Evolutionary conservation across 1,140 invertebrate genomes (phyloP).

Genomic region (Elymnias hypermnestra): DNA sequence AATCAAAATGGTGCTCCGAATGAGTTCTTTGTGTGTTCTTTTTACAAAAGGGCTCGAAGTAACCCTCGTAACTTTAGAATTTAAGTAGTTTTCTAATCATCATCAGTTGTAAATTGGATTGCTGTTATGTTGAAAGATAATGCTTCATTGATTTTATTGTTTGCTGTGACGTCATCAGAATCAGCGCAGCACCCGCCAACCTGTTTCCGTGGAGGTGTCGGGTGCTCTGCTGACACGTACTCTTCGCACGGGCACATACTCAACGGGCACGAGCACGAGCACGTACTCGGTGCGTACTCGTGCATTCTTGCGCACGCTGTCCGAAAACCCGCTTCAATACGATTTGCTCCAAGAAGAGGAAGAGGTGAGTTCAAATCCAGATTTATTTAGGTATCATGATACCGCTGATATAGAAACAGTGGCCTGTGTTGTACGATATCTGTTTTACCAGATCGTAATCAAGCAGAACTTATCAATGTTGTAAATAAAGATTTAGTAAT

Average conservation of each 20-base stretch:
- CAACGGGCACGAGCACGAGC: too few relatives aligned
- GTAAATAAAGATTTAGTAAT: background rate
- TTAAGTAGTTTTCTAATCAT: too few relatives aligned
- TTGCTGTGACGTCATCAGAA: background rate
- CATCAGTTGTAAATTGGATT: too few relatives aligned
- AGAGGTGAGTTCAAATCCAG: background rate
- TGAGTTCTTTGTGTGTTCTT: too few relatives aligned
- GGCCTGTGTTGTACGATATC: background rate
- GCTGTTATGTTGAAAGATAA: too few relatives aligned
- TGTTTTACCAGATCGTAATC: too few relatives aligned
- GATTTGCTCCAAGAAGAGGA: constrained; percentile 23
- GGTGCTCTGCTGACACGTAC: constrained; percentile 1
- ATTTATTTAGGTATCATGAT: too few relatives aligned
- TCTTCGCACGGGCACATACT: background rate
- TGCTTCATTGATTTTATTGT: too few relatives aligned
- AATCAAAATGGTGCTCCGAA: too few relatives aligned
- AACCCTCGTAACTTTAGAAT: too few relatives aligned
- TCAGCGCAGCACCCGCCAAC: constrained; percentile 9
- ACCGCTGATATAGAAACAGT: background rate
- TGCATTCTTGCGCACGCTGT: constrained; percentile 37
- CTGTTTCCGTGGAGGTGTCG: background rate
- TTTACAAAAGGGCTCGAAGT: too few relatives aligned
- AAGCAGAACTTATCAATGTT: too few relatives aligned
- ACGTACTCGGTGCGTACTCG: constrained; percentile 21
- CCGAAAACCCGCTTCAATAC: constrained; percentile 40